Evolutionary conservation across 2,113 vertebrate species (phyloP).

Genomic region (Meleagris gallopavo): DNA sequence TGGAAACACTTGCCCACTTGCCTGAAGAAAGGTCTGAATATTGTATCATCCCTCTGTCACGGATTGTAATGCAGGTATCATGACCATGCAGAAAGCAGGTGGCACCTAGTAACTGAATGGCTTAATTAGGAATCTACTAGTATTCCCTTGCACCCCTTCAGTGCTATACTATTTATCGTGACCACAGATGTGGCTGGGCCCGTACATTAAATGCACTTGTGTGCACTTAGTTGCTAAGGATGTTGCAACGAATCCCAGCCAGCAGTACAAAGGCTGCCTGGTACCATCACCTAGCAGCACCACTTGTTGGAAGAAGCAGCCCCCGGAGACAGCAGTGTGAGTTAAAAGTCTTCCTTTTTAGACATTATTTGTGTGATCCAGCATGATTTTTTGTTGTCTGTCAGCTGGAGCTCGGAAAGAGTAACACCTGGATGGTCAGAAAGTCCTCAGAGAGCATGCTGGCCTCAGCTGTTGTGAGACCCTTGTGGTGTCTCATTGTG

Average conservation of each 20-base stretch:
- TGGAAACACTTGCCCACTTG: background rate
- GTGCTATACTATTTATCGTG: background rate
- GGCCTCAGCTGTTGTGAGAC: background rate
- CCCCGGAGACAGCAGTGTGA: background rate
- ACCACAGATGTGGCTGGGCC: background rate
- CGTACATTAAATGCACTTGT: background rate
- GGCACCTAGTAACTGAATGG: background rate
- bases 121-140: background rate
- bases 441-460: background rate
- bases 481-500: background rate
- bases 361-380: background rate
- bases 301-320: background rate
- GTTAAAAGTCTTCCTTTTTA: background rate
- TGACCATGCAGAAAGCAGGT: rapidly evolving
- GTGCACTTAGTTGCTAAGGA: background rate
- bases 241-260: no score
- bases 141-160: background rate
- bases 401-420: background rate
- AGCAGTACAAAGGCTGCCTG: rapidly evolving
- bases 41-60: rapidly evolving
- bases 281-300: background rate
- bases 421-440: background rate
- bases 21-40: background rate
- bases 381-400: background rate
- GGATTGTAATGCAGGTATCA: background rate